Percentiles rank a stretch among this genome's conserved stretches.
Evolutionary conservation across 1,140 invertebrate genomes (phyloP).

Genomic region (Coenobita brevimanus): DNA sequence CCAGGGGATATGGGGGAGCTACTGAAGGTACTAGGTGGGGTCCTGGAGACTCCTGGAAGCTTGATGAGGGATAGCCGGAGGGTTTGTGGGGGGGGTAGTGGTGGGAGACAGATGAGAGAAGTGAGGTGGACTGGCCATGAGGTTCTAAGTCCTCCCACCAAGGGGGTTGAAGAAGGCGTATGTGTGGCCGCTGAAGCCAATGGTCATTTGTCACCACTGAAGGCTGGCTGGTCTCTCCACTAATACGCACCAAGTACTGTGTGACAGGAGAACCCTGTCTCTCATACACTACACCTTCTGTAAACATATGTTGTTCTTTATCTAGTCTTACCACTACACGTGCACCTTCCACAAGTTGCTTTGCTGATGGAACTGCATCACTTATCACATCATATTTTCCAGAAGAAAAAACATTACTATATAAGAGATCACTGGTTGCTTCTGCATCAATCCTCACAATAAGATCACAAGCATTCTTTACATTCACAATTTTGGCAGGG

Average conservation of each 20-base stretch:
- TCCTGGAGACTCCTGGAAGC: conserved; percentile 49
- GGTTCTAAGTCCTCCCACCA: conserved; percentile 94
- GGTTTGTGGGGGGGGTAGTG: conserved; percentile 57
- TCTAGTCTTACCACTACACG: conserved; percentile 78
- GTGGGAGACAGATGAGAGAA: conserved; percentile 48
- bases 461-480: conserved; percentile 81
- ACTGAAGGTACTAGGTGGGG: conserved; percentile 60
- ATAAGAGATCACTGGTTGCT: conserved; percentile 78
- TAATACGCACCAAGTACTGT: conserved; percentile 64
- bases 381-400: conserved; percentile 92
- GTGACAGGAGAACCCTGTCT: conserved; percentile 43
- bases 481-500: conserved; percentile 82
- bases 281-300: conserved; percentile 84
- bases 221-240: conserved; percentile 41
- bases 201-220: conserved; percentile 73
- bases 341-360: conserved; percentile 81
- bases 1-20: conserved; percentile 74
- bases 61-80: conserved; percentile 47
- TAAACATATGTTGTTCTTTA: conserved; percentile 81
- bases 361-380: conserved; percentile 91
- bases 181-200: conserved; percentile 87
- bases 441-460: conserved; percentile 83
- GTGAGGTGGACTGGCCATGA: conserved; percentile 61
- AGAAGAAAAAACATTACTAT: conserved; percentile 79
- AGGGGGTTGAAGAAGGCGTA: conserved; percentile 91